phyloP scores from a whole-genome alignment of 2,888 invertebrate genomes.

The Drosophila tripunctata region DNA sequence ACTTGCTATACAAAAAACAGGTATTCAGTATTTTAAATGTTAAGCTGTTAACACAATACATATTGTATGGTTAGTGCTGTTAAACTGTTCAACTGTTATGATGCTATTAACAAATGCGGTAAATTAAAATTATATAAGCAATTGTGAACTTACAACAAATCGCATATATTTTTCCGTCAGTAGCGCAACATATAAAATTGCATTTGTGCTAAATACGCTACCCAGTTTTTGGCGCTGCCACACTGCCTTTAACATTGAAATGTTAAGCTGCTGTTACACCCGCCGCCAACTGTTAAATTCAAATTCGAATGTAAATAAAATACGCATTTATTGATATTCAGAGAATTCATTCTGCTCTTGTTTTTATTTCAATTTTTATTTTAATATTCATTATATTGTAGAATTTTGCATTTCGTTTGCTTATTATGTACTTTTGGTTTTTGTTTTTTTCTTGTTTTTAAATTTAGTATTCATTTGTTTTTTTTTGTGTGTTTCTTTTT shows the following conservation, averaged over 20 bases:
- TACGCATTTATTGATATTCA: conserved; percentile 9
- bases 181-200: too few species aligned
- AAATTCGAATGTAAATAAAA: neutral
- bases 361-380: conserved; percentile 55
- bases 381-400: conserved; percentile 67
- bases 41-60: too few species aligned
- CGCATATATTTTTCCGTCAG: too few species aligned
- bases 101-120: neutral
- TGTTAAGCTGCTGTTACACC: too few species aligned
- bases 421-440: conserved; percentile 58
- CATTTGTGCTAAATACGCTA: too few species aligned
- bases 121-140: conserved; percentile 13
- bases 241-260: too few species aligned
- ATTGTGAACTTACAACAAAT: too few species aligned
- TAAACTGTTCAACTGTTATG: neutral
- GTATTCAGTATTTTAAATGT: too few species aligned
- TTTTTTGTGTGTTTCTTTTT: conserved; percentile 14
- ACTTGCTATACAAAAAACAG: too few species aligned
- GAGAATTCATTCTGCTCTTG: conserved; percentile 68
- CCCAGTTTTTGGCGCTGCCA: too few species aligned
- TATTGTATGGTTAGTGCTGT: too few species aligned
- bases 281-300: neutral
- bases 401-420: conserved; percentile 72
- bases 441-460: too few species aligned
- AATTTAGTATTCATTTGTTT: conserved; percentile 47